Base-by-base conservation (phyloP, 2,888 invertebrate genomes). In the Cabera pusaria region DNA sequence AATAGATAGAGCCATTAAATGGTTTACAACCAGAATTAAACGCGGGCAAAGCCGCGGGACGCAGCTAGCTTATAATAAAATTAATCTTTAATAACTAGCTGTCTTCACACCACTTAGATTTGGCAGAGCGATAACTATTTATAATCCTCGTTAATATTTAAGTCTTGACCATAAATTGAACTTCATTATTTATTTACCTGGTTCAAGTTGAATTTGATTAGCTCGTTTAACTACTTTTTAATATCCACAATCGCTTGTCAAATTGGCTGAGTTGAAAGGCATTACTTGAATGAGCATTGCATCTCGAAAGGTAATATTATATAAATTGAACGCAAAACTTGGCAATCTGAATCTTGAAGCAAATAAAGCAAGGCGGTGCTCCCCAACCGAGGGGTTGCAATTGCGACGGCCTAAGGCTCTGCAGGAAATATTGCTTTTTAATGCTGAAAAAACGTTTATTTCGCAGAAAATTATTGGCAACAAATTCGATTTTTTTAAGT, bases 301-400 rank as follows among this genome's bases (percentile, higher is more conserved):
- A 62, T 58, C 49, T 58, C 20, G 46, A 62, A 62, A 66, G 53
- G 64, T 64, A 66, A 66, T 68, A 59, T 67, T 70, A 65, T 67
- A 70, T 64, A 75, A 75, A 76, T 76, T 72, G 72, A 72, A 76
- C 63, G 67, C 56, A 67, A 72, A 75, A 74, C 65, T 75, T 72
- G 70, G 73, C 72, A 79, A 74, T 79, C 63, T 67, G 69, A 72
- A 65, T 71, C 66, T 70, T 61, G 70, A 75, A 71, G 71, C 71
- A 78, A 80, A 81, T 75, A 77, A 72, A 77, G 67, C 63, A 65
- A 69, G 66, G 60, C 64, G 59, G 61, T 43, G 59, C 58, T 53
- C 50, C 8, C 20, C 24, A 20, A 22, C 9, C 17, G 64, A 59
- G 66, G 43, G 59, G 45, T 38, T 64, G 60, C 66, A 61, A 70